These are phyloP conservation scores for Parambassis ranga DNA, from an alignment of 2,797 vertebrate species.

Conservation along the genomic window DNA sequence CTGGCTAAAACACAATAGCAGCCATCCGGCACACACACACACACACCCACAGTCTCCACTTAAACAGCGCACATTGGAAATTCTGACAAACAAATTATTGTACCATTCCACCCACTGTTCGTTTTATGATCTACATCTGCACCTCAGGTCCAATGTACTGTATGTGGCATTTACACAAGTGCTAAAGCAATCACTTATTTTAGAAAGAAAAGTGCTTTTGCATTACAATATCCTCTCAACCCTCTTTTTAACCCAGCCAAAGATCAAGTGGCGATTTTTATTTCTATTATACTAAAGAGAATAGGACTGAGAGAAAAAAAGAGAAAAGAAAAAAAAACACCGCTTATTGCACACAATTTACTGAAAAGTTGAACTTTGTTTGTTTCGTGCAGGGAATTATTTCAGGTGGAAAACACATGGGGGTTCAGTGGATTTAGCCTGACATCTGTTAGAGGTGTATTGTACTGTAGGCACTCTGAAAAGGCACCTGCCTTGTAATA, in stretches of 20 bases:
- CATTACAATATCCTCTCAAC: conserved; percentile 22
- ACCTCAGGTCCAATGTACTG: background rate
- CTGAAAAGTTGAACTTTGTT: conserved; percentile 35
- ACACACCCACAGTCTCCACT: conserved; percentile 4
- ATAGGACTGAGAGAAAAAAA: background rate
- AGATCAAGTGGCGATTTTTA: conserved; percentile 40
- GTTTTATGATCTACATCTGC: background rate
- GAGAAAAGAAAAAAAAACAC: background rate
- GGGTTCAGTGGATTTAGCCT: conserved; percentile 27
- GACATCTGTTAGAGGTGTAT: conserved; percentile 12
- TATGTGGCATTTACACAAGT: conserved; percentile 1
- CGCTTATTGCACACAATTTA: conserved; percentile 12
- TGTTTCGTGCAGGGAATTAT: conserved; percentile 45
- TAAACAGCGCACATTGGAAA: background rate
- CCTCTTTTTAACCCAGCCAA: conserved; percentile 20
- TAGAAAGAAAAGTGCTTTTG: background rate
- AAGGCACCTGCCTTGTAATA: conserved; percentile 21
- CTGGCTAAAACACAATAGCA: background rate
- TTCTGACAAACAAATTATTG: background rate
- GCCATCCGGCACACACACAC: background rate
- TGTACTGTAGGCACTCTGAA: conserved; percentile 6
- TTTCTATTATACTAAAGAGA: conserved; percentile 32
- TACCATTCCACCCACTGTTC: conserved; percentile 12
- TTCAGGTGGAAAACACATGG: conserved; percentile 32
- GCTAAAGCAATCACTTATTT: conserved; percentile 26